Evolutionary conservation across 2,888 invertebrate species (phyloP), one percentile per base, ranked within the genome.

Genomic region (Microctonus brassicae): DNA sequence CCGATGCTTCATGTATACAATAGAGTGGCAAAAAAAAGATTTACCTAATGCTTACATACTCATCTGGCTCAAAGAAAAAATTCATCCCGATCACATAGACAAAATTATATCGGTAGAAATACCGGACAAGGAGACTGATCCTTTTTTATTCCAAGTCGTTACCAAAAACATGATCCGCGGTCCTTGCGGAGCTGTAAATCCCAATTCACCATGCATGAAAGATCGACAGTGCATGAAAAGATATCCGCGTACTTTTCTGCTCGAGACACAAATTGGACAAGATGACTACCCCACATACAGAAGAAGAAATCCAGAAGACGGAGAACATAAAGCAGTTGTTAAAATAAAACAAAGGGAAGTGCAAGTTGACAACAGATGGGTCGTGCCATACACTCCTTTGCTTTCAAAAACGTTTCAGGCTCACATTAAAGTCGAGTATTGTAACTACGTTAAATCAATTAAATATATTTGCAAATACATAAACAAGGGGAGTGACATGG

Each of bases 361-460:
- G 22, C 33, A 34, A 29, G 33, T 76, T 39, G 76, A 78, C 65
- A 78, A 78, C 68, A 60, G 69, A 1, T 79, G 77, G 78, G 55
- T 79, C 24, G 77, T 81, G 1, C 79, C 78, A 20, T 80, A 77
- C 66, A 61, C 29, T 0, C 80, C 79, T 17, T 5, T 80, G 7
- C 77, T 83, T 1, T 79, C 69, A n/a, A 73, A 73, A 60, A 76
- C 64, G 17, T 82, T 75, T 53, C 63, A 81, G 24, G 81, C 83
- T 0, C 86, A 88, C 72, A 83, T 84, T n/a, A 88, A 88, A 75
- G 84, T 88, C 11, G 87, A 88, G 72, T 83, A 63, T 69, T 89
- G 88, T 71, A 80, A 60, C 77, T 88, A 87, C 0, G 84, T 89
- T 0, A 86, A 88, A 73, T 79, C 81, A 0, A 86, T 87, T 22